Evolutionary conservation across 1,140 invertebrate genomes (phyloP), one percentile per base, ranked within the genome.

Genomic region (Panagrolaimus sp.): DNA sequence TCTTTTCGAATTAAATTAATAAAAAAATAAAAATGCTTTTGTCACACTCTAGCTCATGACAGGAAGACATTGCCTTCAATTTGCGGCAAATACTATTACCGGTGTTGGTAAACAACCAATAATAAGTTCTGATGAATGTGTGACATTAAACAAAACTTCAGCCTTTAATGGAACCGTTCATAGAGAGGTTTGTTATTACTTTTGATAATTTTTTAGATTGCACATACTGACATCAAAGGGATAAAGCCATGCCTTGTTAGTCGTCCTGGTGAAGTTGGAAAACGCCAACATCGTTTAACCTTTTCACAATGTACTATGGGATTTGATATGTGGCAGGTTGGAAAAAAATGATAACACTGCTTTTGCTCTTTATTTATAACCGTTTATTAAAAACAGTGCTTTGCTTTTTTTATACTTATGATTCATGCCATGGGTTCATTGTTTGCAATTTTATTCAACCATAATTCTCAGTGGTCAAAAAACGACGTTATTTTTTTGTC

Each of bases 251-350:
- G 80, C 65, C 47, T 81, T 25, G 64, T 74, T 20, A 74, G 66
- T 48, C 67, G 73, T 5, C 79, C 80, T n/a, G 69, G 75, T 3
- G 63, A 20, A 27, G 20, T 27, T 66, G 16, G 69, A 68, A 42
- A 61, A 66, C 4, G 69, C 73, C n/a, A 74, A 42, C 79, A 82
- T 57, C 57, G 44, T 25, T 68, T 82, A 42, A 47, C 64, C 1
- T 69, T 78, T 71, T 42, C 64, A 9, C 65, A 67, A 8, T 82
- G 80, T 69, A 76, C 81, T 46, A 53, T 82, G 63, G 80, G 80
- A 7, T 82, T 79, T 25, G 80, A 82, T 70, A 51, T 82, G 42
- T 82, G 80, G 80, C 80, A 82, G 81, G 79, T 81, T 64, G 9
- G 38, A 46, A 43, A 25, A 23, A 31, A 63, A 64, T 64, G 9